Conservation (phyloP, 2,113 vertebrate genomes). For the Dendropsophus ebraccatus region DNA sequence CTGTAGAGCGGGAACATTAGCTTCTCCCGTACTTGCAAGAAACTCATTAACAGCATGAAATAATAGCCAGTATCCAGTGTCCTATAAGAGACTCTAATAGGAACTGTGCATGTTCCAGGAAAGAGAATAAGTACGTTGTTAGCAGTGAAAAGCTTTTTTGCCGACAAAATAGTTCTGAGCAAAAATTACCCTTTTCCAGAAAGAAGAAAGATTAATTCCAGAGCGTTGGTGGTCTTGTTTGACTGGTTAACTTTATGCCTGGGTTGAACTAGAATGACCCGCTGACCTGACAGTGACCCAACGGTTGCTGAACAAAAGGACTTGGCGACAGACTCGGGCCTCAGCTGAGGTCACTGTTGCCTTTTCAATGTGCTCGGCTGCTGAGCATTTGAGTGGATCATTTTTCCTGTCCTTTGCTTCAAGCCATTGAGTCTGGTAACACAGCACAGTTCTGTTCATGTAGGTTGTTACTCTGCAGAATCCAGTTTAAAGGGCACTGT, state of each 20-base stretch:
- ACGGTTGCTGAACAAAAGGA: constrained; percentile 70
- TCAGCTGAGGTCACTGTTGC: constrained; percentile 56
- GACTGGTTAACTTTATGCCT: constrained; percentile 68
- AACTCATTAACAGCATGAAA: constrained; percentile 51
- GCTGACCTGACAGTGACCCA: constrained; percentile 73
- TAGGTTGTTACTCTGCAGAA: neutral
- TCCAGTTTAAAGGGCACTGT: too few species aligned
- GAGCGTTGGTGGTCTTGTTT: constrained; percentile 68
- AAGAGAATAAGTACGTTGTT: constrained; percentile 51
- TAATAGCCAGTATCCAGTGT: constrained; percentile 51
- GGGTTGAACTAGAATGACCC: constrained; percentile 46
- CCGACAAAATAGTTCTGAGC: constrained; percentile 60
- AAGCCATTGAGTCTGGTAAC: neutral
- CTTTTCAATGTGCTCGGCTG: constrained; percentile 48
- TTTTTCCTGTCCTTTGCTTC: constrained; percentile 21
- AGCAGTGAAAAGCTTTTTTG: constrained; percentile 40
- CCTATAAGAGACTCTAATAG: constrained; percentile 43
- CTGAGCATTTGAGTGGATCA: constrained; percentile 14
- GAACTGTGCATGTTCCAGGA: constrained; percentile 44
- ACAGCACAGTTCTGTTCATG: neutral
- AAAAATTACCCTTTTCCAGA: constrained; percentile 51
- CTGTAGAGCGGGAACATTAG: constrained; percentile 35
- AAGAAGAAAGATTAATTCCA: constrained; percentile 66
- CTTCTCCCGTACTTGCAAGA: constrained; percentile 42
- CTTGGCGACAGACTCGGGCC: constrained; percentile 62